phyloP scores from a whole-genome alignment of 2,888 invertebrate species.

The Drosophila fungiperda region DNA sequence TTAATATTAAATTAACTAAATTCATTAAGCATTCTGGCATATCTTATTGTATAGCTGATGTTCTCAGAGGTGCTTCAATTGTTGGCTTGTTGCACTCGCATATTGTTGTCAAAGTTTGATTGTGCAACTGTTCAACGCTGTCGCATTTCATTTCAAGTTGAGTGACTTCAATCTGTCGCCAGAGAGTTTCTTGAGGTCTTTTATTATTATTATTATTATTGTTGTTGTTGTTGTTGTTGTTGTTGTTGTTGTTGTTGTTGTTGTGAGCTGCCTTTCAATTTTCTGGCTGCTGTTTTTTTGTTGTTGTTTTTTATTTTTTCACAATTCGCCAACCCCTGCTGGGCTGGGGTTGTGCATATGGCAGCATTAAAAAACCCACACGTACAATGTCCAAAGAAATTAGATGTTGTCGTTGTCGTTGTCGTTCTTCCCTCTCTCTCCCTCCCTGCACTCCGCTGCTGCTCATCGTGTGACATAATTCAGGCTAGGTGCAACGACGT shows the following conservation, averaged over 20 bases:
- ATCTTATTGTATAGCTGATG: constrained; percentile 15
- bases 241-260: neutral
- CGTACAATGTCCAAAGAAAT: constrained; percentile 79
- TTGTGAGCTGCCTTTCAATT: constrained; percentile 38
- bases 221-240: constrained; percentile 5
- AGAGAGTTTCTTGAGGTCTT: constrained; percentile 71
- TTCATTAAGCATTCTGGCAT: neutral
- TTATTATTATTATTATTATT: constrained; percentile 53
- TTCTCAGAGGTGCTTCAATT: neutral
- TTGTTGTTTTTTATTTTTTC: constrained; percentile 16
- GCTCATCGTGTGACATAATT: constrained; percentile 78
- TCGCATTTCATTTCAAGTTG: constrained; percentile 84
- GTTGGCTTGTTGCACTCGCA: constrained; percentile 31
- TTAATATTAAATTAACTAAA: neutral
- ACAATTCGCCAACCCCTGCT: constrained; percentile 62
- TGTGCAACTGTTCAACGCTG: constrained; percentile 77
- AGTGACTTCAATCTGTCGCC: constrained; percentile 85
- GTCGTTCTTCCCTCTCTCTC: constrained; percentile 1
- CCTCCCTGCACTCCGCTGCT: neutral
- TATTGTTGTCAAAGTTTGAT: constrained; percentile 67
- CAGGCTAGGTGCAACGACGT: constrained; percentile 69
- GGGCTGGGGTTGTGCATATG: constrained; percentile 83
- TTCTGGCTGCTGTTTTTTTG: constrained; percentile 27
- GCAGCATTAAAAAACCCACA: constrained; percentile 84
- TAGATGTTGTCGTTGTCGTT: constrained; percentile 64